Evolutionary conservation across 2,888 invertebrate species (phyloP).

Genomic region (Ephialtes manifestator): DNA sequence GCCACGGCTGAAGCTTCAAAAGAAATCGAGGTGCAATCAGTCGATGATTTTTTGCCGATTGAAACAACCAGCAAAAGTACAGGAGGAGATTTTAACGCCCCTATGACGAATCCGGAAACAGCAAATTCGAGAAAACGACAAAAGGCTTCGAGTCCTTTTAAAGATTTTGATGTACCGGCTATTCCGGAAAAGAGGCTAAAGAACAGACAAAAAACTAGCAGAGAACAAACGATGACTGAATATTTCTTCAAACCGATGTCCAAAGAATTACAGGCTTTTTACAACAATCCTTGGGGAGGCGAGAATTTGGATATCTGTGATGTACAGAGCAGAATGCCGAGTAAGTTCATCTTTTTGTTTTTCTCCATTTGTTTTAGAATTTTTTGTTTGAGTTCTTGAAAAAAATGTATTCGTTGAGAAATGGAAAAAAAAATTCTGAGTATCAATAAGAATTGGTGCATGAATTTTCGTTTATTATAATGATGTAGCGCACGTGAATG

Average conservation of each 20-base stretch:
- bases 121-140: slow-evolving; percentile 38
- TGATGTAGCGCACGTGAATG: too few relatives aligned
- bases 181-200: slow-evolving; percentile 48
- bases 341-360: slow-evolving; percentile 86
- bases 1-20: not conserved
- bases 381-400: not conserved
- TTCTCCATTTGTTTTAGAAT: not conserved
- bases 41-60: not conserved
- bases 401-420: not conserved
- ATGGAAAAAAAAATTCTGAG: not conserved
- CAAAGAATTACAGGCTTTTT: slow-evolving; percentile 89
- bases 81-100: not conserved
- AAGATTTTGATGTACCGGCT: slow-evolving; percentile 12
- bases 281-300: slow-evolving; percentile 90
- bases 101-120: not conserved
- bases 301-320: slow-evolving; percentile 88
- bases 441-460: not conserved
- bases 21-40: not conserved
- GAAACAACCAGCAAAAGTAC: not conserved
- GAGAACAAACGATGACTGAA: slow-evolving; percentile 68
- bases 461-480: too few relatives aligned
- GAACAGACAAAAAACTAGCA: not conserved
- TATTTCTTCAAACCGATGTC: slow-evolving; percentile 79
- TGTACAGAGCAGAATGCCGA: slow-evolving; percentile 89
- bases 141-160: not conserved